Conservation (phyloP, 1,140 invertebrate genomes). For the Drosophila mayri region DNA sequence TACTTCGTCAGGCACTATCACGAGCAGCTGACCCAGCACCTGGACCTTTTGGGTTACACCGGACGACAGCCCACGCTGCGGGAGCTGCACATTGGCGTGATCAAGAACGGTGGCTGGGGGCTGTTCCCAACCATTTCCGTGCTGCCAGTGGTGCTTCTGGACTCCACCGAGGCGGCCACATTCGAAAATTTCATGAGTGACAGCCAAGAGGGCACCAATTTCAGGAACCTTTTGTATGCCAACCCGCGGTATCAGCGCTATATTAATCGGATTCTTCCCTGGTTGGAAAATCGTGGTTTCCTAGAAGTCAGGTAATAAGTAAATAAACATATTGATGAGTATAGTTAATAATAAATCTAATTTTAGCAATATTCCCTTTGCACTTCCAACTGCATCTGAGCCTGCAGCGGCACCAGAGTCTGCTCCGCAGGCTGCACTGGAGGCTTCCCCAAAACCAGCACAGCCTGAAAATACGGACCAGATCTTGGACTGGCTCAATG, state of each 20-base stretch:
- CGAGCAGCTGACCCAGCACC: slow-evolving; percentile 61
- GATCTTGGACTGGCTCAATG: slow-evolving; percentile 39
- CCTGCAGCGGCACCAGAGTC: not conserved
- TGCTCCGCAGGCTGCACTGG: not conserved
- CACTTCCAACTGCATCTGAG: not conserved
- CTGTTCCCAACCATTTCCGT: slow-evolving; percentile 44
- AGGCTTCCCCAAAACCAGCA: not conserved
- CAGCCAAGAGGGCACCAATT: slow-evolving; percentile 23
- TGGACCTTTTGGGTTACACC: slow-evolving; percentile 58
- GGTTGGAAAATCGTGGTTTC: slow-evolving; percentile 69
- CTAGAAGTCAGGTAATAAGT: slow-evolving; percentile 51
- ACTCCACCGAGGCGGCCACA: slow-evolving; percentile 53
- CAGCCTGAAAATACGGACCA: not conserved
- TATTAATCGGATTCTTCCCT: slow-evolving; percentile 67
- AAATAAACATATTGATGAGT: too few relatives aligned
- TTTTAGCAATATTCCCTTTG: not conserved
- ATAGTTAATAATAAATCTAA: not conserved
- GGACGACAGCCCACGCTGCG: slow-evolving; percentile 43
- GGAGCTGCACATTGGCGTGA: slow-evolving; percentile 59
- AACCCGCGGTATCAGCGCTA: slow-evolving; percentile 53
- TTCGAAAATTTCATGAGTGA: slow-evolving; percentile 67
- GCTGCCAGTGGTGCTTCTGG: slow-evolving; percentile 65
- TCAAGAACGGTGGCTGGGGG: slow-evolving; percentile 50
- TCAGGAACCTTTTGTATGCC: slow-evolving; percentile 59
- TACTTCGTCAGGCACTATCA: slow-evolving; percentile 69